Evolutionary conservation across 2,888 invertebrate species (phyloP).

Genomic region (Phasia obesa): DNA sequence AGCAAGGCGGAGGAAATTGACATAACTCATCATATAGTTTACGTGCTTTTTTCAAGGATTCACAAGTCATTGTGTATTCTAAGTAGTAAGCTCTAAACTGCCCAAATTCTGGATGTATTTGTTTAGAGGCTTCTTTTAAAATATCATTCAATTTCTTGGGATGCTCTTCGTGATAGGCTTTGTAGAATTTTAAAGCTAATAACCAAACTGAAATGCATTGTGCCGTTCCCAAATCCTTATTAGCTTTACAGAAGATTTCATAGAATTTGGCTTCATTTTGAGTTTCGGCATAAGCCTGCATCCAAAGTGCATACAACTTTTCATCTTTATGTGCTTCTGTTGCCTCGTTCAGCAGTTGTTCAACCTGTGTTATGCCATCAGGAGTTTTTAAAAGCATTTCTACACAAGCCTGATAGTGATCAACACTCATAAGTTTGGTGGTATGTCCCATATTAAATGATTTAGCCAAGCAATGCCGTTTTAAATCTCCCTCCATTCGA

Average conservation of each 20-base stretch:
- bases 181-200: conserved; percentile 77
- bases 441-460: conserved; percentile 84
- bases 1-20: conserved; percentile 84
- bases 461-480: conserved; percentile 83
- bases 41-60: conserved; percentile 84
- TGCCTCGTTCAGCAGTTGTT: conserved; percentile 80
- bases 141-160: conserved; percentile 75
- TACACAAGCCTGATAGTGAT: conserved; percentile 83
- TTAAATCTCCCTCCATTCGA: conserved; percentile 82
- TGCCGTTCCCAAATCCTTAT: conserved; percentile 72
- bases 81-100: conserved; percentile 77
- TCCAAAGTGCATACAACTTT: conserved; percentile 83
- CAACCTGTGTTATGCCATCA: conserved; percentile 71
- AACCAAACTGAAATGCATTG: conserved; percentile 77
- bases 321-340: conserved; percentile 80
- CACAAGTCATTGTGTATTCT: conserved; percentile 75
- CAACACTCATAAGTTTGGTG: conserved; percentile 83
- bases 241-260: conserved; percentile 81
- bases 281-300: conserved; percentile 83
- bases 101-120: conserved; percentile 75
- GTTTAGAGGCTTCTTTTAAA: conserved; percentile 76
- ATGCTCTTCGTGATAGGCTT: conserved; percentile 75
- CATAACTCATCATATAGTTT: conserved; percentile 85
- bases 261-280: conserved; percentile 81
- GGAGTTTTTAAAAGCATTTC: conserved; percentile 75